Evolutionary conservation across 2,888 invertebrate species (phyloP).

Genomic region (Trissolcus brochymenae): DNA sequence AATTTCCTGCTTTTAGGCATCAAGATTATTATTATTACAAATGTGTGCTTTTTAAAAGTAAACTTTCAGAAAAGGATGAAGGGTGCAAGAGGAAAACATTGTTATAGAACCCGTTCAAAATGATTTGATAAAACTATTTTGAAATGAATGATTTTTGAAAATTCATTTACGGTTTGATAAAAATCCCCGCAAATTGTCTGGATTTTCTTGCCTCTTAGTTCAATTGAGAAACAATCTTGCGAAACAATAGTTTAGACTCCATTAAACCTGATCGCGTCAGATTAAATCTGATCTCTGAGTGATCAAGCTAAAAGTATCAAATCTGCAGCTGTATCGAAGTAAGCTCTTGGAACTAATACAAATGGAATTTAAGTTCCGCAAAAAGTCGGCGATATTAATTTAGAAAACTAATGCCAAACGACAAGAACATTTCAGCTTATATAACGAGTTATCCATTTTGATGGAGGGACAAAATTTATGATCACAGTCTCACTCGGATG

Average conservation of each 20-base stretch:
- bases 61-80: not conserved
- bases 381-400: slow-evolving; percentile 1
- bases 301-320: slow-evolving; percentile 43
- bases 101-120: too few species aligned
- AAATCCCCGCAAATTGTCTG: slow-evolving; percentile 39
- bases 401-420: not conserved
- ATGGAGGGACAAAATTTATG: too few species aligned
- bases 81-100: not conserved
- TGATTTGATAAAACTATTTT: not conserved
- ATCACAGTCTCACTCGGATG: too few species aligned
- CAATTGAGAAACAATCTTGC: slow-evolving; percentile 55
- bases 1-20: slow-evolving; percentile 23
- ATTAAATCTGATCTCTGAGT: slow-evolving; percentile 50
- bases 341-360: slow-evolving; percentile 42
- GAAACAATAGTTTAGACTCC: slow-evolving; percentile 54
- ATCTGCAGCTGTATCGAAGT: slow-evolving; percentile 16
- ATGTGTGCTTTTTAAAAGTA: not conserved
- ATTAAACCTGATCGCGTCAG: slow-evolving; percentile 51
- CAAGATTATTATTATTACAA: slow-evolving; percentile 16
- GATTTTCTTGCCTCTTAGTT: slow-evolving; percentile 20
- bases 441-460: too few species aligned
- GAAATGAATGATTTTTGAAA: slow-evolving; percentile 28
- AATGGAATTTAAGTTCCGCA: slow-evolving; percentile 4
- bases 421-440: too few species aligned
- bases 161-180: slow-evolving; percentile 39